These are phyloP conservation scores for Vireo griseus DNA, from an alignment of 2,797 vertebrate species.

Conservation along the genomic window DNA sequence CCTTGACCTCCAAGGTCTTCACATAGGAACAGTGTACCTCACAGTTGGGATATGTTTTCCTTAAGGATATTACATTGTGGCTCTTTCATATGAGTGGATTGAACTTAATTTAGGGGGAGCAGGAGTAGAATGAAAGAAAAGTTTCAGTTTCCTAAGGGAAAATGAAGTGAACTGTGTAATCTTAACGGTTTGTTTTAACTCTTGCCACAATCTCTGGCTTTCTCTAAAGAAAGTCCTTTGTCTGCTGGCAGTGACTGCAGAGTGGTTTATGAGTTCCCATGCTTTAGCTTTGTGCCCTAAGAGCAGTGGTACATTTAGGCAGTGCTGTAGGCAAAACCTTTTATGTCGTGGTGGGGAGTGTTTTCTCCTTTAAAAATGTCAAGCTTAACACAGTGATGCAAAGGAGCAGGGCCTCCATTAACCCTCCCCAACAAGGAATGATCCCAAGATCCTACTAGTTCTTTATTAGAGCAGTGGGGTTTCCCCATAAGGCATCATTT, in stretches of 20 bases:
- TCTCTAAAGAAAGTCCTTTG: conserved; percentile 11
- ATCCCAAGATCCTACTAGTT: conserved; percentile 13
- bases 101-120: conserved; percentile 42
- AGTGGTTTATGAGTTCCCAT: conserved; percentile 40
- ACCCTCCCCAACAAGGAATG: conserved; percentile 23
- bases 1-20: conserved; percentile 42
- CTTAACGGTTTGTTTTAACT: conserved; percentile 32
- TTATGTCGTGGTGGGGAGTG: conserved; percentile 19
- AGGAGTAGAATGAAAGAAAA: conserved; percentile 41
- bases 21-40: conserved; percentile 5
- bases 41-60: conserved; percentile 11
- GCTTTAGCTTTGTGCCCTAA: neutral
- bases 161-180: conserved; percentile 26
- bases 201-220: neutral
- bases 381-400: conserved; percentile 30
- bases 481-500: conserved; percentile 53
- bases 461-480: conserved; percentile 48
- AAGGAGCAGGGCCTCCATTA: conserved; percentile 55
- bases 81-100: conserved; percentile 32
- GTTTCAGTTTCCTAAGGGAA: conserved; percentile 49
- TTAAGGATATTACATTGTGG: conserved; percentile 28
- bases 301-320: neutral
- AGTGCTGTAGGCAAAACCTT: conserved; percentile 42
- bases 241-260: conserved; percentile 19
- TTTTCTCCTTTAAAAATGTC: conserved; percentile 57